Evolutionary conservation across 2,113 vertebrate genomes (phyloP), one percentile per base, ranked within the genome.

Genomic region (Psilopsiagon aurifrons): DNA sequence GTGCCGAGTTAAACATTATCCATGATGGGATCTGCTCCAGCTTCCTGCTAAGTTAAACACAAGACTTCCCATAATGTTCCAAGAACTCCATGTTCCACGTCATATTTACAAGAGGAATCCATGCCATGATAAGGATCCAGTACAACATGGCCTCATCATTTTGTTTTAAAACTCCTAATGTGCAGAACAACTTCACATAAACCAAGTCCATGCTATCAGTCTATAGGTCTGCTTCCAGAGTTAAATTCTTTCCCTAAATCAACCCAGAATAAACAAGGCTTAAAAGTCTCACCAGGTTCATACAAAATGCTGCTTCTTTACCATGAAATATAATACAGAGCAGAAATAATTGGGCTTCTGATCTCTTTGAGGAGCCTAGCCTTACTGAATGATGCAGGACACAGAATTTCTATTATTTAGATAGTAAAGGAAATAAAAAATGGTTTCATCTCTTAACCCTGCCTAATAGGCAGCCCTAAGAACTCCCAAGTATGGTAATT

Each of bases 381-480:
- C 54, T 85, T 66, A 80, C 54, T 35, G 64, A 91, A 78, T 37
- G 6, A 74, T 92, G 91, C 27, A 57, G 41, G 66, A 82, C n/a
- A 78, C 33, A 70, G 35, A 29, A 88, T 60, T 94, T 88, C 79
- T 71, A 59, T 67, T 88, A 69, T 90, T 91, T 88, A 78, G 63
- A n/a, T 68, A 83, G 44, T 35, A 57, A n/a, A 90, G 44, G 19
- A 85, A 91, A 87, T 91, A 94, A 82, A 37, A 94, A 88, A 88
- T 77, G 57, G 41, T 52, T 93, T 95, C 43, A 85, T 33, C 59
- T 64, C 57, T 44, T 76, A 73, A 47, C 70, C 47, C 31, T n/a
- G 11, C 68, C 74, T 87, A 67, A 88, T 20, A 81, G 47, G 35
- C n/a, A 82, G 77, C 62, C 67, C 76, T 37, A 86, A 92, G 76